Conservation (phyloP, 2,888 invertebrate species). For the Habrosyne pyritoides region DNA sequence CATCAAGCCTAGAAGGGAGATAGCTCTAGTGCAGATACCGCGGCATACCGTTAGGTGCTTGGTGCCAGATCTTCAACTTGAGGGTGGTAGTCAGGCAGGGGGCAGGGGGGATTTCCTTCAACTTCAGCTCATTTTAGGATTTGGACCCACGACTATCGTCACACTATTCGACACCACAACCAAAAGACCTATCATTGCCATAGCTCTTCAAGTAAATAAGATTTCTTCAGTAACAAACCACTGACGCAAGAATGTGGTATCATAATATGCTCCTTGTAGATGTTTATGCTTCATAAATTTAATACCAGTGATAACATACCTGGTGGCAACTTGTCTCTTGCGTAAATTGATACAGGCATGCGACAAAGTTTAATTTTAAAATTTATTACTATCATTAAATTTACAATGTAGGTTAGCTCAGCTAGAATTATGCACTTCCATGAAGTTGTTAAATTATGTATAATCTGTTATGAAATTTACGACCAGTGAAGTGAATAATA, state of each 20-base stretch:
- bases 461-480: neutral
- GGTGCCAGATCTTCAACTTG: too few relatives aligned
- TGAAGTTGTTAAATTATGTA: neutral
- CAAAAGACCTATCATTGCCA: too few relatives aligned
- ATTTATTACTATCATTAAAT: conserved; percentile 44
- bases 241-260: conserved; percentile 5
- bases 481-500: too few relatives aligned
- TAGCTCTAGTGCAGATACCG: too few relatives aligned
- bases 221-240: neutral
- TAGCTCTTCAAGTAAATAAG: too few relatives aligned
- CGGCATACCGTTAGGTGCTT: too few relatives aligned
- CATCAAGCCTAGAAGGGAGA: too few relatives aligned
- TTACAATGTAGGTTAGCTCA: conserved; percentile 23
- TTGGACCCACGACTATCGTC: too few relatives aligned
- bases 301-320: conserved; percentile 31
- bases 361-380: conserved; percentile 35
- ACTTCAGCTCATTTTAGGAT: too few relatives aligned
- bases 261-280: conserved; percentile 2
- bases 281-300: conserved; percentile 46
- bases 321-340: conserved; percentile 42
- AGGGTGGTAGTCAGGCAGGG: too few relatives aligned
- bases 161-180: too few relatives aligned
- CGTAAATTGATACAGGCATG: conserved; percentile 47
- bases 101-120: too few relatives aligned
- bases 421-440: neutral